Evolutionary conservation across 2,113 vertebrate genomes (phyloP).

Genomic region (Equus quagga): DNA sequence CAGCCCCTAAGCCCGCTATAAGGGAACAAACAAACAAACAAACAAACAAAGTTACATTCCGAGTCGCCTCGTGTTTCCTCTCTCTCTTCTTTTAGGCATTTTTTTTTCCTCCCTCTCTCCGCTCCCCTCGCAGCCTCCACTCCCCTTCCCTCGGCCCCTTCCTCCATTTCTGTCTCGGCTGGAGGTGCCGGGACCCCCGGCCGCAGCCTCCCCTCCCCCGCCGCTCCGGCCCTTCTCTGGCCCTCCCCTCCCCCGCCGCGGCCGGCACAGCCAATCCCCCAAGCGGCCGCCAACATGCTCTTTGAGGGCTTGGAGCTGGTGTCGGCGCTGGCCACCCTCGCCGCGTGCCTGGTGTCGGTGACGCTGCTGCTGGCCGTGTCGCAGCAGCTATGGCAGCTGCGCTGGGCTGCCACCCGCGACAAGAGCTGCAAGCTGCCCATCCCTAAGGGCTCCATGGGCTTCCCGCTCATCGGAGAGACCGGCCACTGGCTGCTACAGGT

Average conservation of each 20-base stretch:
- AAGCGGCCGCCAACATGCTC: constrained; percentile 89
- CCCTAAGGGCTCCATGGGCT: constrained; percentile 98
- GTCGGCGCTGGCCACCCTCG: constrained; percentile 96
- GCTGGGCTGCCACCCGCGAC: constrained; percentile 97
- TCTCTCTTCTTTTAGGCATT: constrained; percentile 69
- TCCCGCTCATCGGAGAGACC: constrained; percentile 98
- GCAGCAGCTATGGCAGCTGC: constrained; percentile 98
- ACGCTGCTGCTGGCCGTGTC: constrained; percentile 96
- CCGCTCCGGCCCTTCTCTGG: constrained; percentile 49
- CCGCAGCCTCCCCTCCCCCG: constrained; percentile 76
- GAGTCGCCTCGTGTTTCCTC: constrained; percentile 68
- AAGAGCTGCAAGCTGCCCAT: constrained; percentile 97
- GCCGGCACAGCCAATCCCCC: constrained; percentile 80
- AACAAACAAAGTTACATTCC: constrained; percentile 82
- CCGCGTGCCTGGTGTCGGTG: constrained; percentile 96
- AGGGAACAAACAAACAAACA: constrained; percentile 82
- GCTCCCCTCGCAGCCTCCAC: constrained; percentile 67
- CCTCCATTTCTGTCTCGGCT: constrained; percentile 38
- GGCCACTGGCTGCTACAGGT: constrained; percentile 99
- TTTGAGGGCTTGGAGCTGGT: constrained; percentile 96
- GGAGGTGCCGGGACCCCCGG: constrained; percentile 72
- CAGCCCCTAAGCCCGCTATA: constrained; percentile 73
- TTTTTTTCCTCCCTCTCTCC: constrained; percentile 15
- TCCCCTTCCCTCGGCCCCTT: constrained; percentile 65
- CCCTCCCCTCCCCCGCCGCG: constrained; percentile 82